Base-by-base conservation (phyloP, 2,888 invertebrate genomes). In the Phortica okadai region DNA sequence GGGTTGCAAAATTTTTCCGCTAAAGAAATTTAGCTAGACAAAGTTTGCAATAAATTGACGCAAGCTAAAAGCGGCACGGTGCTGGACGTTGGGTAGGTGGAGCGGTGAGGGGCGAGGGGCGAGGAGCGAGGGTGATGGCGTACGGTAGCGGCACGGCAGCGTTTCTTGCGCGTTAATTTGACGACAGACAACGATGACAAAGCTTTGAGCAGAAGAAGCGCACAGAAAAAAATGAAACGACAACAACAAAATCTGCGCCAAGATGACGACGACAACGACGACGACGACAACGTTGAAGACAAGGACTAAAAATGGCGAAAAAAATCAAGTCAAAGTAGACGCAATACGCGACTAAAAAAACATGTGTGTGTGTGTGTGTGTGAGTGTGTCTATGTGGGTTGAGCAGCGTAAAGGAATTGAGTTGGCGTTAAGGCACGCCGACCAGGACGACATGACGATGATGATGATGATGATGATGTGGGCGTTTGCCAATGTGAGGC, bases 41-140 rank as follows among this genome's bases (percentile, higher is more conserved):
- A 85, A 85, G 83, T 86, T 85, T 78, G 82, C 76, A 77, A 77
- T 79, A 81, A 82, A 85, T 80, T 85, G 56, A 8, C 16, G n/a
- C 6, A 16, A 56, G 56, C 56, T 56, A 14, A 56, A 14, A 56
- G n/a, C 14, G 56, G 7, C 56, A 85, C 84, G 85, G 82, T 84
- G 81, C 83, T 83, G 86, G 82, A 81, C 80, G 83, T 84, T 73
- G 56, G n/a, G 75, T 72, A 79, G 72, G 33, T 72, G 75, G 74
- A 33, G 76, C 59, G 25, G 25, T 45, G 8, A 50, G 10, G 45
- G 6, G 21, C 25, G 54, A 14, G 54, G 25, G 50, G n/a, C n/a
- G n/a, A n/a, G 25, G 1, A 14, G 8, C 1, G 74, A 58, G 59
- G 41, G 33, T 1, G 16, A 1, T 56, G n/a, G n/a, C 7, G 56